A percentile compares a stretch with the other conserved stretches of the same genome.
Evolutionary conservation across 1,140 invertebrate species (phyloP).

Genomic region (Papilio xuthus): DNA sequence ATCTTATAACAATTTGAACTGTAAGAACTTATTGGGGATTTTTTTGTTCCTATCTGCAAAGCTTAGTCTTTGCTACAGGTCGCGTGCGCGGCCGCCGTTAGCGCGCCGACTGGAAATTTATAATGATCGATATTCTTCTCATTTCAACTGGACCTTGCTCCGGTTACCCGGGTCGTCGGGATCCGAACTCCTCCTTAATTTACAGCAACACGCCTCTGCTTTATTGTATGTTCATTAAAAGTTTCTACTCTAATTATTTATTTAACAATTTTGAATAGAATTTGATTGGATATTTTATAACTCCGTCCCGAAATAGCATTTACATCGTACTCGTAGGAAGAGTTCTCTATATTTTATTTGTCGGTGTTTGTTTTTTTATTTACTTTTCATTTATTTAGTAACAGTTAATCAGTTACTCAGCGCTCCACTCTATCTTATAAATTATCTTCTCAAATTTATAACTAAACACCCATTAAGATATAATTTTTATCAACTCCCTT

Average conservation of each 20-base stretch:
- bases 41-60: not conserved
- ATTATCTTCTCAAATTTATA: too few relatives aligned
- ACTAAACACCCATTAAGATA: too few relatives aligned
- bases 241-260: conserved; percentile 8
- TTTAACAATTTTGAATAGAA: not conserved
- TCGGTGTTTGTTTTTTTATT: not conserved
- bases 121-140: conserved; percentile 77
- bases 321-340: not conserved
- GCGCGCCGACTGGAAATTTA: conserved; percentile 72
- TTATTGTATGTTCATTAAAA: conserved; percentile 32
- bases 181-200: conserved; percentile 38
- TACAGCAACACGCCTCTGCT: conserved; percentile 29
- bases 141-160: conserved; percentile 69
- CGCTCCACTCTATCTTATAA: too few relatives aligned
- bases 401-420: not conserved
- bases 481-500: too few relatives aligned
- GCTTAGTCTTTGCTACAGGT: conserved; percentile 67
- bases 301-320: not conserved
- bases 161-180: conserved; percentile 53
- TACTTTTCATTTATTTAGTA: not conserved
- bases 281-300: not conserved
- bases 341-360: too few relatives aligned
- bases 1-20: not conserved
- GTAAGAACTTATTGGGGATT: not conserved
- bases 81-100: conserved; percentile 77